Base-by-base conservation (phyloP, 1,140 invertebrate species). In the Lutraria rhynchaena region DNA sequence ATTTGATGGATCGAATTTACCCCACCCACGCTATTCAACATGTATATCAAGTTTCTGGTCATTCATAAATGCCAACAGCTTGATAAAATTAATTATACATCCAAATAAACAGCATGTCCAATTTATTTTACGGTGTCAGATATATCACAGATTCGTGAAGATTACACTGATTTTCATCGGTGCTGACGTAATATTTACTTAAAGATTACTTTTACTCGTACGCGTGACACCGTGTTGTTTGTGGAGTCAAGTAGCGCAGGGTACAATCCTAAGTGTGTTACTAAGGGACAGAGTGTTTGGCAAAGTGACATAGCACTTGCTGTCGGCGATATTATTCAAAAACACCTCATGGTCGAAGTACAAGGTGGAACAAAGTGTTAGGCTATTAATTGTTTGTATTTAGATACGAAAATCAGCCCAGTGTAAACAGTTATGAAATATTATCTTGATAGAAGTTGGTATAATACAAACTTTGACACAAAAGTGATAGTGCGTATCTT, bases 131-230 rank as follows among this genome's bases (percentile, higher is more conserved):
- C 63, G 24, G 69, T 71, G 69, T 71, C 67, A 70, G 22, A 70
- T 33, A 31, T 53, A 31, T 31, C 49, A 71, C 69, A 15, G 69
- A 71, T 71, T 49, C 51, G 53, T 57, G 33, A 24, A 22, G 53
- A 57, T 55, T 71, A 57, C 69, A 17, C 17, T 22, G 53, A 57
- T 55, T 57, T 24, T 37, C 69, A 71, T 57, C 49, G 35, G 49
- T 37, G 69, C 31, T 55, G 49, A 57, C 53, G 69, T 71, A 71
- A 71, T 71, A 71, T 71, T 71, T 71, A 41, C 69, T n/a, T 29
- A 37, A 57, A 29, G 69, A 71, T 71, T 57, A 71, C 37, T 37
- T 55, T 71, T 22, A 57, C 69, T 31, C 49, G 69, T 55, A 15
- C 5, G 37, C 57, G 11, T 71, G 69, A 71, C 69, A 71, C 49